Evolutionary conservation across 1,140 invertebrate species (phyloP).

Genomic region (Brachionus angularis): DNA sequence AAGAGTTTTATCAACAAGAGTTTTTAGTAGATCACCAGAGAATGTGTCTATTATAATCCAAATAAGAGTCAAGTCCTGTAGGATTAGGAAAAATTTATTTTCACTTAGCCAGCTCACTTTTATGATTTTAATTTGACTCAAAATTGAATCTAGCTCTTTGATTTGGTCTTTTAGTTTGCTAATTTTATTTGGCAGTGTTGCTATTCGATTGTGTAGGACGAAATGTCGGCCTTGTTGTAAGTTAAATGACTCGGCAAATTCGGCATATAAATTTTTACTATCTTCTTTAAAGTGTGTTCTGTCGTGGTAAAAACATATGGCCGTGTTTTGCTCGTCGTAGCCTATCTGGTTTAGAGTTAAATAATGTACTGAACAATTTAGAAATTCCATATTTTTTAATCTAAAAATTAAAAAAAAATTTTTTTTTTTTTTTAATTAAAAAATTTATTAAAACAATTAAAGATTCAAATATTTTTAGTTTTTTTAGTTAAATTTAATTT

Average conservation of each 20-base stretch:
- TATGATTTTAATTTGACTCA: conserved; percentile 12
- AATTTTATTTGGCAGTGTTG: conserved; percentile 28
- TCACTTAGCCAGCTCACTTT: neutral
- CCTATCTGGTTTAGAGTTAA: conserved; percentile 32
- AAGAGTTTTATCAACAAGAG: no score
- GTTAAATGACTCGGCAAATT: conserved; percentile 7
- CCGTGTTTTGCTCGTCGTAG: conserved; percentile 6
- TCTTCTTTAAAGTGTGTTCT: conserved; percentile 6
- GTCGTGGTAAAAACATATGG: conserved; percentile 18
- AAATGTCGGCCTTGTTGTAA: conserved; percentile 30
- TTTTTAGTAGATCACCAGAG: no score
- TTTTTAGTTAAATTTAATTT: conserved; percentile 6
- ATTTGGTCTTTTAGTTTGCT: conserved; percentile 28
- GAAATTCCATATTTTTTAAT: conserved; percentile 3
- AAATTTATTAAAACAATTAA: neutral
- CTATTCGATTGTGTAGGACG: conserved; percentile 4
- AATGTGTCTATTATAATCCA: no score
- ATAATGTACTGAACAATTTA: conserved; percentile 25
- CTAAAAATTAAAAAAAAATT: neutral
- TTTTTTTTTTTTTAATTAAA: neutral
- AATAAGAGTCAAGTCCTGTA: neutral
- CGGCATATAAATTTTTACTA: conserved; percentile 11
- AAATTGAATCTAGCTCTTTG: conserved; percentile 4
- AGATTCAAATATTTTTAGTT: neutral
- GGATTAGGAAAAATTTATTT: neutral